A percentile compares a stretch with the other conserved stretches of the same genome.
These are phyloP conservation scores for Takifugu rubripes DNA, from an alignment of 2,797 vertebrate species.

Conservation along the genomic window DNA sequence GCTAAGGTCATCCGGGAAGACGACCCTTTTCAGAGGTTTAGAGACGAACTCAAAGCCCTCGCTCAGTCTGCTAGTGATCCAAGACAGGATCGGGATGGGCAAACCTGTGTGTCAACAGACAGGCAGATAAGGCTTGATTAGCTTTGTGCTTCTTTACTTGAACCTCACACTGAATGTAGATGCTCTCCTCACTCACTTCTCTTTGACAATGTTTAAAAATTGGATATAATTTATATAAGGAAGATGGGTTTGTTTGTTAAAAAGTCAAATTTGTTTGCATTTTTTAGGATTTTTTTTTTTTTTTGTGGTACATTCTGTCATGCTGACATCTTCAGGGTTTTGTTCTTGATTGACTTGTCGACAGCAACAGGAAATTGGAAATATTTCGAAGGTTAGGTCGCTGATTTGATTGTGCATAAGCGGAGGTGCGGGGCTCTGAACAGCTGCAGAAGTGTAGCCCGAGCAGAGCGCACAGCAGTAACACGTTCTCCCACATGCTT, in stretches of 20 bases:
- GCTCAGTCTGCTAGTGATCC: conserved; percentile 10
- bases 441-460: conserved; percentile 46
- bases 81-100: conserved; percentile 21
- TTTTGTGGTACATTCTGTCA: conserved; percentile 6
- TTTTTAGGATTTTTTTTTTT: conserved; percentile 17
- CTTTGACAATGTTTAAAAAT: too few relatives aligned
- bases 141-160: too few relatives aligned
- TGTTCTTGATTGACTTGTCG: neutral
- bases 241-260: too few relatives aligned
- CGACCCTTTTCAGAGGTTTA: conserved; percentile 55
- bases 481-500: conserved; percentile 26
- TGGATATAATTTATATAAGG: too few relatives aligned
- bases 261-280: conserved; percentile 19
- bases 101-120: conserved; percentile 14
- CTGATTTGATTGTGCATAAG: conserved; percentile 36
- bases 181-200: too few relatives aligned
- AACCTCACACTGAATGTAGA: too few relatives aligned
- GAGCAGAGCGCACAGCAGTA: conserved; percentile 31
- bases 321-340: neutral
- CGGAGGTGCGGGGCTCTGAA: conserved; percentile 33
- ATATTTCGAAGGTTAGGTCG: conserved; percentile 22
- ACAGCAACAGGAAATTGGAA: too few relatives aligned
- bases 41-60: conserved; percentile 63
- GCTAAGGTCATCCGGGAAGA: conserved; percentile 57
- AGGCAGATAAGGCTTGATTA: neutral